phyloP scores from a whole-genome alignment of 1,140 invertebrate species.

The Gryon sp. region DNA sequence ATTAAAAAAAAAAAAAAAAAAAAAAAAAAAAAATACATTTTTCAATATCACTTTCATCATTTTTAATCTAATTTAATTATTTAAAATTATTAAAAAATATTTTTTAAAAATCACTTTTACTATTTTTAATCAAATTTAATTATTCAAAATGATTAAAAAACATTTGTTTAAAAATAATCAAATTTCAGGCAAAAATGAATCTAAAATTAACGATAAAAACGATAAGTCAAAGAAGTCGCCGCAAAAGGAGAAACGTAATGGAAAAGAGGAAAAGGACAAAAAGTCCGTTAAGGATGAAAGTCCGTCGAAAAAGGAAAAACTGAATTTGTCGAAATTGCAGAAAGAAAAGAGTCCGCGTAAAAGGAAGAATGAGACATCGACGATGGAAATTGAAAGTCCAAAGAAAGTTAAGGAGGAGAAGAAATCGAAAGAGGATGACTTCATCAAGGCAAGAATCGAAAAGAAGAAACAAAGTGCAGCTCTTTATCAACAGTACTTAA shows the following conservation, averaged over 20 bases:
- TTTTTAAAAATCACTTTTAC: no score
- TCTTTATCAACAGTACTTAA: slow-evolving; percentile 86
- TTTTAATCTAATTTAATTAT: no score
- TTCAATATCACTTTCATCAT: no score
- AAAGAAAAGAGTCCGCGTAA: slow-evolving; percentile 14
- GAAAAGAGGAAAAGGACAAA: background rate
- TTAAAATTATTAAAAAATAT: no score
- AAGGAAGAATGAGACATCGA: slow-evolving; percentile 10
- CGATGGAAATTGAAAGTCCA: slow-evolving; percentile 67
- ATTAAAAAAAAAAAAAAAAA: no score
- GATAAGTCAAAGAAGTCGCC: no score
- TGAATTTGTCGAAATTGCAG: slow-evolving; percentile 14
- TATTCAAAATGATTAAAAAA: no score
- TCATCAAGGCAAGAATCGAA: slow-evolving; percentile 83
- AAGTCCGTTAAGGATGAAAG: background rate
- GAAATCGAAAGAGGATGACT: slow-evolving; percentile 53
- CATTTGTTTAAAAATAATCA: no score
- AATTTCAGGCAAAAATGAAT: no score
- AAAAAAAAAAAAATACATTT: no score
- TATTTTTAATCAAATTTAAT: no score
- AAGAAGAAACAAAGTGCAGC: slow-evolving; percentile 82
- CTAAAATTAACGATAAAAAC: background rate
- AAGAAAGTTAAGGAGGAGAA: slow-evolving; percentile 28
- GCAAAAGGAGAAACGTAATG: no score
- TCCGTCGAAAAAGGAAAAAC: slow-evolving; percentile 16